Base-by-base conservation (phyloP, 2,888 invertebrate species). In the Volucella bombylans region DNA sequence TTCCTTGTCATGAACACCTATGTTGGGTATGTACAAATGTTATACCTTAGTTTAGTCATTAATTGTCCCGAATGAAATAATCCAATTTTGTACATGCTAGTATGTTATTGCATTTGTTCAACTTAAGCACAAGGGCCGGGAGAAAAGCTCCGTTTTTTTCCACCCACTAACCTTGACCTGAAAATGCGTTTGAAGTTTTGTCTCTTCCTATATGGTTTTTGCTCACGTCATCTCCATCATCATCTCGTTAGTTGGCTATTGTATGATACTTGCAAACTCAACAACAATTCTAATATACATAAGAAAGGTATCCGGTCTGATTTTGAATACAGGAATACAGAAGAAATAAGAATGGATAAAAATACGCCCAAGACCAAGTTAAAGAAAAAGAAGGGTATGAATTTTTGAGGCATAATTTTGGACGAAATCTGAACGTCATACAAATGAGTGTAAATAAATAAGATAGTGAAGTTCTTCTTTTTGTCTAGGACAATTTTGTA, bases 101-200 rank as follows among this genome's bases (percentile, higher is more conserved):
- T 68, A 68, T 76, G 62, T 69, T 55, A 39, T 65, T 47, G 62
- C 59, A 59, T 77, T 65, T 68, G 55, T 67, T 55, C 18, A 38
- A 68, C 59, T 83, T 47, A 14, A 62, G 72, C 64, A 85, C 81
- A 64, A 73, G 65, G 80, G 83, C 74, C 74, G 71, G 74, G 74
- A 62, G 59, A 65, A 77, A 80, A 86, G 73, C 57, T 71, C 80
- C 49, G 50, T 55, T 50, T 57, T 68, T 69, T 49, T 38, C 38
- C 71, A 68, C 67, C 83, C 87, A 86, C 76, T 89, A 90, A 90
- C 90, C 90, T 90, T 90, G 90, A 91, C 90, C 90, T 91, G 90
- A 80, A 91, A 90, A 90, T 89, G 88, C 87, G 88, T 87, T 88
- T 87, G 86, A 87, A 74, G 73, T 78, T 86, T 59, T 47, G 64